Evolutionary conservation across 2,113 vertebrate genomes (phyloP).

Genomic region (Aplodontia rufa): DNA sequence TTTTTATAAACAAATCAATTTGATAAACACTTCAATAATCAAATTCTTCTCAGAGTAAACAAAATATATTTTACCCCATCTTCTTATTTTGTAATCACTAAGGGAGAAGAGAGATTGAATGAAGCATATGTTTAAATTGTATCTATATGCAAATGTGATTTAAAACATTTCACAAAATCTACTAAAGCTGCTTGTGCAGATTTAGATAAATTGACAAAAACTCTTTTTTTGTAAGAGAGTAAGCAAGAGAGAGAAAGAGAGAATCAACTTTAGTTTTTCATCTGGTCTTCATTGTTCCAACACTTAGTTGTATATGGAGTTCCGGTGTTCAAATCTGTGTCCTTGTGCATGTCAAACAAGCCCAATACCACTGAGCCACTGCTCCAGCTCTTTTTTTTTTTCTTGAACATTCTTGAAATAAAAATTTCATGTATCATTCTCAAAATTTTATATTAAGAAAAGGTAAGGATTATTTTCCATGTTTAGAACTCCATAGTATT

Average conservation of each 20-base stretch:
- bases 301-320: too few species aligned
- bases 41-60: not conserved
- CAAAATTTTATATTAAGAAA: not conserved
- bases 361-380: too few species aligned
- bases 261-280: too few species aligned
- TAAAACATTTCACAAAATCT: conserved; percentile 17
- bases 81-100: conserved; percentile 30
- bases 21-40: not conserved
- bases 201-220: not conserved
- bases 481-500: not conserved
- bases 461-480: not conserved
- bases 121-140: not conserved
- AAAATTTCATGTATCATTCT: not conserved
- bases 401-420: conserved; percentile 1
- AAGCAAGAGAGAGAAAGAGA: too few species aligned
- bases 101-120: not conserved
- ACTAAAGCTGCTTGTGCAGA: not conserved
- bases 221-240: too few species aligned
- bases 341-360: too few species aligned
- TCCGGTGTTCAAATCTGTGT: too few species aligned
- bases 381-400: too few species aligned
- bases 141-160: conserved; percentile 36
- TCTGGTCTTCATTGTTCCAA: too few species aligned
- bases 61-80: not conserved
- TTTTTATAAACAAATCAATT: not conserved